Base-by-base conservation (phyloP, 1,140 invertebrate species). In the Bombus terrestris region DNA sequence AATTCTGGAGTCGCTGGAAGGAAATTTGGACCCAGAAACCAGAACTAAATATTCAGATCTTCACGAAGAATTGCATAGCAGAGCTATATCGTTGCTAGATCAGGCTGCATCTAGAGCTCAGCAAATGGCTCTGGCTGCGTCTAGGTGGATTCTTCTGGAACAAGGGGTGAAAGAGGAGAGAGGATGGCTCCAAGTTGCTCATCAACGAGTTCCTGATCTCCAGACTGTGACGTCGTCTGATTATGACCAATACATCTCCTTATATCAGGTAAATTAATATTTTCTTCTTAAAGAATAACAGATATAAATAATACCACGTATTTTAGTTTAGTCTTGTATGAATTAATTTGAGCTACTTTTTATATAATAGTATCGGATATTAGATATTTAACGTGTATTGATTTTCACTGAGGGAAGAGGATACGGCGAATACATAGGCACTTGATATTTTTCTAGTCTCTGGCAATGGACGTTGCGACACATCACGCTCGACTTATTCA, bases 1-100 rank as follows among this genome's bases (percentile, higher is more conserved):
- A 39, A 98, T 98, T 86, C 94, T 98, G 35, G 98, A 98, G 93
- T 98, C 98, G 0, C 92, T 98, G 28, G 98, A 98, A 94, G 97
- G 97, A 86, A 98, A 98, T 94, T 95, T 98, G 25, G 98, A 98
- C 92, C 96, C 95, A 32, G 97, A 97, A 93, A 98, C 98, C 0
- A 96, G 97, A 82, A 95, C 96, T 25, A 96, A 97, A 91, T 97
- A 97, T 94, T 96, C 97, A 0, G 95, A 96, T 39, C 92, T 98
- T n/a, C 98, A 98, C 92, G 96, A 97, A 90, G 96, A 97, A 71
- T 94, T 98, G 8, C 97, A 98, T 91, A 96, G 97, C 78, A 95
- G 96, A 91, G 97, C 98, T 35, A 97, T 96, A 8, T 94, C 95
- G 25, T 96, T 98, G 81, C 94, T 98, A 78, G 98, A 98, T 86